A percentile compares a stretch with the other conserved stretches of the same genome.
phyloP scores from a whole-genome alignment of 2,113 vertebrate species.

The Protobothrops flavoviridis region DNA sequence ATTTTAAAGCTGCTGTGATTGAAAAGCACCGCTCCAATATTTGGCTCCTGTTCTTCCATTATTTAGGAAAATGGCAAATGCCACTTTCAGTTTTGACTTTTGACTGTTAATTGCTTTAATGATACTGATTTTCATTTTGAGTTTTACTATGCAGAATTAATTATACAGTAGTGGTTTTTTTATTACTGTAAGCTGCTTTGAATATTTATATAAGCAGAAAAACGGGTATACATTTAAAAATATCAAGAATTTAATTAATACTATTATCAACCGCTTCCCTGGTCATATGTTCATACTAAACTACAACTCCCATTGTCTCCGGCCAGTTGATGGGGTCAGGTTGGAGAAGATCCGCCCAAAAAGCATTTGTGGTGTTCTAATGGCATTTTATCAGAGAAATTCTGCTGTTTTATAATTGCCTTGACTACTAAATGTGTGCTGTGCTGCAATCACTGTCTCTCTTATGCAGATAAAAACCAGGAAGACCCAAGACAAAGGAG shows the following conservation, averaged over 20 bases:
- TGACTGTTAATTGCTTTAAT: background rate
- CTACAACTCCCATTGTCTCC: background rate
- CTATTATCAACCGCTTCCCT: background rate
- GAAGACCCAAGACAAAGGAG: slow-evolving; percentile 79
- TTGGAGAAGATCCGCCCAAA: background rate
- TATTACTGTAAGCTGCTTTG: background rate
- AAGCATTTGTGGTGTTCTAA: background rate
- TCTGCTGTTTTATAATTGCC: background rate
- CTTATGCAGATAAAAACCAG: slow-evolving; percentile 74
- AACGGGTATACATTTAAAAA: background rate
- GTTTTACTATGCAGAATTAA: background rate
- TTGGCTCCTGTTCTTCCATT: background rate
- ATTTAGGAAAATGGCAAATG: background rate
- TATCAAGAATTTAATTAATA: background rate
- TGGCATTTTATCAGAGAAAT: background rate
- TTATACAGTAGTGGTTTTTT: background rate
- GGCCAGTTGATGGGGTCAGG: background rate
- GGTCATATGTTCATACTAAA: background rate
- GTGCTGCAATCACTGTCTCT: background rate
- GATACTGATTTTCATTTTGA: background rate
- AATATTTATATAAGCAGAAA: background rate
- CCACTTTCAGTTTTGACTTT: background rate
- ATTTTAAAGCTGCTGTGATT: background rate
- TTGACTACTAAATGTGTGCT: background rate
- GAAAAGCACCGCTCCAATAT: background rate